Conservation (phyloP, 2,797 vertebrate genomes). For the Argentina silus region DNA sequence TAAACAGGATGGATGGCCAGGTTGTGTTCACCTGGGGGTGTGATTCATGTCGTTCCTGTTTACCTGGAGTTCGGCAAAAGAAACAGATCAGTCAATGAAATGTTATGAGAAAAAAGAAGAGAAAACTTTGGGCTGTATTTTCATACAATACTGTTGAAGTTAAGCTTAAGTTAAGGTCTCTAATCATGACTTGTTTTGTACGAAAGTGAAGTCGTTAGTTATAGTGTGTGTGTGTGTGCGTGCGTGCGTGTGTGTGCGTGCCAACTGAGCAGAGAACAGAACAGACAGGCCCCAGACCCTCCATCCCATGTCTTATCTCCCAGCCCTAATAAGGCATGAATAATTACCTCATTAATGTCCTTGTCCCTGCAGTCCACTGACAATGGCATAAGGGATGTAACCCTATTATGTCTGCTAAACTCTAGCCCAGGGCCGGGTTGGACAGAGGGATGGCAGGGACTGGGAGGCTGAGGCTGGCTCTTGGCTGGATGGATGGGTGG, state of each 20-base stretch:
- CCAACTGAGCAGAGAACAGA: neutral
- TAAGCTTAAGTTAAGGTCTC: too few species aligned
- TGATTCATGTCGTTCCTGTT: too few species aligned
- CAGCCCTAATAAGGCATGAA: slow-evolving; percentile 44
- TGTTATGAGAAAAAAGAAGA: too few species aligned
- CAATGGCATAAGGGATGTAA: slow-evolving; percentile 44
- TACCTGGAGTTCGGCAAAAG: neutral
- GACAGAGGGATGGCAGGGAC: neutral
- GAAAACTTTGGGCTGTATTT: too few species aligned
- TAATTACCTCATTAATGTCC: slow-evolving; percentile 59
- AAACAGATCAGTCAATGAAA: neutral
- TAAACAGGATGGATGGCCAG: neutral
- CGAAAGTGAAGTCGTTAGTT: neutral
- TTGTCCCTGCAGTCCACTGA: slow-evolving; percentile 47
- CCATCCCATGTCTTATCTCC: slow-evolving; percentile 31
- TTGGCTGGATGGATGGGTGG: neutral
- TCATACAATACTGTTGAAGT: neutral
- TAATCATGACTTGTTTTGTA: neutral
- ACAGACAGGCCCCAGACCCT: neutral
- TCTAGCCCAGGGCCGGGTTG: slow-evolving; percentile 7
- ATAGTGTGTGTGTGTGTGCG: neutral
- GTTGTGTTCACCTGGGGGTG: neutral
- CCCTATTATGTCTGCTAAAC: slow-evolving; percentile 25
- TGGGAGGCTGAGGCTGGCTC: neutral
- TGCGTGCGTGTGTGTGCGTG: neutral